Conservation (phyloP, 2,113 vertebrate species). For the Salvator merianae region DNA sequence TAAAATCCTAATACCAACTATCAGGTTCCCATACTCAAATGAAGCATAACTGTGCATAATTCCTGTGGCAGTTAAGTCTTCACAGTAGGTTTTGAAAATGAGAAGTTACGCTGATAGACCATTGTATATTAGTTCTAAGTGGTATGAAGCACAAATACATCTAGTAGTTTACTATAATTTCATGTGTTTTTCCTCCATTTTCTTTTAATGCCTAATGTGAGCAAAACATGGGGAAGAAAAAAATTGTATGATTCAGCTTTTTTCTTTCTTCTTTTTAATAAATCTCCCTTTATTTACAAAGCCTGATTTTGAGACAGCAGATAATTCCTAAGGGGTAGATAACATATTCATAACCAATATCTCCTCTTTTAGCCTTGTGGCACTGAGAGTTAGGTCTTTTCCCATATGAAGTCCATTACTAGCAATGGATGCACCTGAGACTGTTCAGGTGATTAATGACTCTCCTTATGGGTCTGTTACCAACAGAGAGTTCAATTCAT, state of each 20-base stretch:
- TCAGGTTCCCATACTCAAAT: not conserved
- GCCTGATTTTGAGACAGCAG: slow-evolving; percentile 40
- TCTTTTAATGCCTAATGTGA: not conserved
- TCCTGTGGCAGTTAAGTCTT: not conserved
- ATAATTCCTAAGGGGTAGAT: slow-evolving; percentile 47
- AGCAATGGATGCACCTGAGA: slow-evolving; percentile 57
- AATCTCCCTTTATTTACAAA: slow-evolving; percentile 57
- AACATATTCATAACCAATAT: slow-evolving; percentile 46
- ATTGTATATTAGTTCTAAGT: not conserved
- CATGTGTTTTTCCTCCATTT: not conserved
- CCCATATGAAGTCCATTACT: slow-evolving; percentile 58
- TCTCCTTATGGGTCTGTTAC: slow-evolving; percentile 69
- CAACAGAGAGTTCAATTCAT: slow-evolving; percentile 69
- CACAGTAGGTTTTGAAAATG: slow-evolving; percentile 6
- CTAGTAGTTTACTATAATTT: slow-evolving; percentile 29
- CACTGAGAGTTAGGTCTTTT: slow-evolving; percentile 53
- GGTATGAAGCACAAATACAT: not conserved
- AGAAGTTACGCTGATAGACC: not conserved
- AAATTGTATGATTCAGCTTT: not conserved
- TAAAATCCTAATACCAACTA: slow-evolving; percentile 11
- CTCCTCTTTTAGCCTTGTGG: slow-evolving; percentile 48
- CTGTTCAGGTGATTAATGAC: slow-evolving; percentile 69
- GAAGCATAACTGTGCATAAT: not conserved
- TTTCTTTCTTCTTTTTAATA: slow-evolving; percentile 15
- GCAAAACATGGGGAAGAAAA: slow-evolving; percentile 11